Evolutionary conservation across 2,797 vertebrate genomes (phyloP).

Genomic region (Malurus splendens): DNA sequence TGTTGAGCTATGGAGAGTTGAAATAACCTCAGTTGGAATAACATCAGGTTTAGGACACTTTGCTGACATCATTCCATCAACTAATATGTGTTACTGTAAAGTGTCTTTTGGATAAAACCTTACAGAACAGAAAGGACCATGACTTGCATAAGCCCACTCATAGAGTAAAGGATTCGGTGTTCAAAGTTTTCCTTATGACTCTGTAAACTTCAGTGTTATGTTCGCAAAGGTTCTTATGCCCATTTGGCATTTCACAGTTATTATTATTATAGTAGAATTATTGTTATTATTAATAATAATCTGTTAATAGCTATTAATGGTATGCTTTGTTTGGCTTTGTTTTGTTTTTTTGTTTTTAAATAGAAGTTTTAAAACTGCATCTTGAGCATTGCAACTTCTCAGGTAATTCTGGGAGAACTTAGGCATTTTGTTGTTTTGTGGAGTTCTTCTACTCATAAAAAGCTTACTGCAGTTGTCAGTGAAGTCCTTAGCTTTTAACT

Average conservation of each 20-base stretch:
- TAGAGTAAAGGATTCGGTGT: not conserved
- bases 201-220: not conserved
- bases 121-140: not conserved
- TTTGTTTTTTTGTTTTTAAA: not conserved
- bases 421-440: fast-evolving
- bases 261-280: too few species aligned
- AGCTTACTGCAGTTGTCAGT: not conserved
- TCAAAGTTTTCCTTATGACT: not conserved
- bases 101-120: not conserved
- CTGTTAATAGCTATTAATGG: not conserved
- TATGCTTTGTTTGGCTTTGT: not conserved
- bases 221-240: not conserved
- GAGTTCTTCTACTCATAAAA: not conserved
- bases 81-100: not conserved
- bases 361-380: not conserved
- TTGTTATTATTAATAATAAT: not conserved
- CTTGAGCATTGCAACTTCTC: not conserved
- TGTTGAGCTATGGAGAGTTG: not conserved
- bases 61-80: not conserved
- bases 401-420: not conserved
- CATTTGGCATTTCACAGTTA: not conserved
- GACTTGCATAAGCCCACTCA: not conserved
- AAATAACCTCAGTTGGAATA: not conserved
- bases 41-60: not conserved
- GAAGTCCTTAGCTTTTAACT: not conserved